Evolutionary conservation across 2,888 invertebrate genomes (phyloP).

Genomic region (Harpalus rubripes): DNA sequence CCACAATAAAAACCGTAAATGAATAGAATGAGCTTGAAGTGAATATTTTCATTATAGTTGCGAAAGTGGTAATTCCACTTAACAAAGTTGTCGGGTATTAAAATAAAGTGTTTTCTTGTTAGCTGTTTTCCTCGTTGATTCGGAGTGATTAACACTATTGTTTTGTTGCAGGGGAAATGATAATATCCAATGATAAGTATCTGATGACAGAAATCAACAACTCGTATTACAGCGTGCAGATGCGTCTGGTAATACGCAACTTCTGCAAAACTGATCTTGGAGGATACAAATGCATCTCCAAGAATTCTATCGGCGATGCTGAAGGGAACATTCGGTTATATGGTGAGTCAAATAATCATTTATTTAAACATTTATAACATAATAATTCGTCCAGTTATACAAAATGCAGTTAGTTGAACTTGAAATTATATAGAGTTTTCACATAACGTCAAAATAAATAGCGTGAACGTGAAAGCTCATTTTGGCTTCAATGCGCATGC

Average conservation of each 20-base stretch:
- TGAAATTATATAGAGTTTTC: too few species aligned
- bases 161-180: conserved; percentile 88
- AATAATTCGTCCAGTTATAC: not conserved
- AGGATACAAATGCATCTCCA: conserved; percentile 94
- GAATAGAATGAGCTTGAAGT: not conserved
- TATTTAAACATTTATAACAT: not conserved
- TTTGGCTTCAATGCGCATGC: too few species aligned
- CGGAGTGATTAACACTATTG: conserved; percentile 35
- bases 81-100: conserved; percentile 6
- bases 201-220: conserved; percentile 89
- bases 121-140: conserved; percentile 30
- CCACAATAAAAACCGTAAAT: not conserved
- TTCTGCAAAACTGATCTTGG: conserved; percentile 89
- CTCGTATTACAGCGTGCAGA: conserved; percentile 91
- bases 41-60: conserved; percentile 23
- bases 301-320: conserved; percentile 94
- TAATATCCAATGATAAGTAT: conserved; percentile 92
- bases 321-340: conserved; percentile 93
- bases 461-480: too few species aligned
- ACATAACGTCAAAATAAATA: too few species aligned
- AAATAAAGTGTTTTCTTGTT: conserved; percentile 20
- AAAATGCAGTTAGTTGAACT: too few species aligned
- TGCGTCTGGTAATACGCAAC: conserved; percentile 87
- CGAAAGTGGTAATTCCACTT: conserved; percentile 17
- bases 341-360: conserved; percentile 81